Evolutionary conservation across 2,888 invertebrate species (phyloP), one percentile per base, ranked within the genome.

Genomic region (Xiphydria camelus): DNA sequence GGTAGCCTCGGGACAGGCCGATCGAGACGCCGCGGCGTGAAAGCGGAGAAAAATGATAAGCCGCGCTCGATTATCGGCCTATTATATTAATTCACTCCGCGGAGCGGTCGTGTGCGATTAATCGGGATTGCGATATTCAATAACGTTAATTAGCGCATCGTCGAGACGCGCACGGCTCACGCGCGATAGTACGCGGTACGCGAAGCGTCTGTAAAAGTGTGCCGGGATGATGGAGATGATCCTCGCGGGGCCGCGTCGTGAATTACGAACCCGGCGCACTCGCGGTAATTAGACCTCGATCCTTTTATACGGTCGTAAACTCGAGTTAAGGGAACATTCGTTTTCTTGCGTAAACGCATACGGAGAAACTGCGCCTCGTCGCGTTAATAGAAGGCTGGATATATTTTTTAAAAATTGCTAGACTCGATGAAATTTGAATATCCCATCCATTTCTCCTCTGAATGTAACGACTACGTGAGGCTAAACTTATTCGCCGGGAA

Each of bases 41-140:
- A n/a, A n/a, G n/a, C n/a, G n/a, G n/a, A n/a, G n/a, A n/a, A n/a
- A n/a, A n/a, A n/a, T n/a, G n/a, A n/a, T n/a, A n/a, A n/a, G n/a
- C n/a, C n/a, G n/a, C n/a, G n/a, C n/a, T n/a, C n/a, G n/a, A 29
- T 40, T 32, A 12, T 29, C 31, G 32, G 29, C 40, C 40, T 23
- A 26, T 36, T 22, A 36, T 15, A 15, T 25, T 23, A 22, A 21
- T 36, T 15, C 36, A 21, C 26, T 21, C 32, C 20, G 40, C n/a
- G 18, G 15, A 17, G 32, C 17, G n/a, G n/a, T n/a, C n/a, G n/a
- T n/a, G n/a, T 4, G 31, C 32, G 52, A 57, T 59, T 53, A 57
- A 59, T 47, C 40, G 44, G 25, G 46, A 38, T 31, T n/a, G 34
- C 45, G 33, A 45, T 53, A 47, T 59, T 57, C 50, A 53, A 57